Conservation (phyloP, 1,140 invertebrate genomes). For the Ostrea edulis region DNA sequence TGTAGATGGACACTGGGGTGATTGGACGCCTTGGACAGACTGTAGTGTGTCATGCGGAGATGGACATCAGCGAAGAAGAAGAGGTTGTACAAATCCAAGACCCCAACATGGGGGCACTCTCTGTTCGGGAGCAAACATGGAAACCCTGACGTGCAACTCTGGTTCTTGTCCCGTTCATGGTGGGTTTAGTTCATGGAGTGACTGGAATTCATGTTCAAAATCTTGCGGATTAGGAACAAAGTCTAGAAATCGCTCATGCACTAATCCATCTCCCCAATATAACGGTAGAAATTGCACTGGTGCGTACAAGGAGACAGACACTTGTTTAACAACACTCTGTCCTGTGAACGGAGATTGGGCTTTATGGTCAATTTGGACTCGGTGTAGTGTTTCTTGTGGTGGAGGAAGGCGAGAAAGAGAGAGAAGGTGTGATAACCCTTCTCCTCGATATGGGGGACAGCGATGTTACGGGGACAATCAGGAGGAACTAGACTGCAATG, state of each 20-base stretch:
- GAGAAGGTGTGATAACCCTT: conserved; percentile 1
- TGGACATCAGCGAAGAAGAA: neutral
- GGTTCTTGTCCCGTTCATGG: conserved; percentile 22
- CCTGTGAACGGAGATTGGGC: conserved; percentile 55
- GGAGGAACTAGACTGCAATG: conserved; percentile 42
- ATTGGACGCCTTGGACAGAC: conserved; percentile 21
- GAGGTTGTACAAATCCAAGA: neutral
- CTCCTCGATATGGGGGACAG: neutral
- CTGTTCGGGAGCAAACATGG: neutral
- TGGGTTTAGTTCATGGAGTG: conserved; percentile 59
- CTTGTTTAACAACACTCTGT: conserved; percentile 8
- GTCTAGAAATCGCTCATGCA: conserved; percentile 84
- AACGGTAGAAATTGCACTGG: conserved; percentile 86
- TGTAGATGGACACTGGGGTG: conserved; percentile 12
- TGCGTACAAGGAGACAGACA: conserved; percentile 76
- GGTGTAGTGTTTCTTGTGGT: conserved; percentile 64
- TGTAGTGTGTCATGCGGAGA: conserved; percentile 15
- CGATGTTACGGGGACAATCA: neutral
- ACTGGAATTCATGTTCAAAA: conserved; percentile 68
- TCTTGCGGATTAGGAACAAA: conserved; percentile 86
- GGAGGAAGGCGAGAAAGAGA: conserved; percentile 45
- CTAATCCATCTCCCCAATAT: conserved; percentile 80
- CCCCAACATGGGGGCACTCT: conserved; percentile 2
- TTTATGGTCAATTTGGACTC: conserved; percentile 62
- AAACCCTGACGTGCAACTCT: neutral